phyloP scores from a whole-genome alignment of 2,113 vertebrate genomes.

The Vulpes lagopus region DNA sequence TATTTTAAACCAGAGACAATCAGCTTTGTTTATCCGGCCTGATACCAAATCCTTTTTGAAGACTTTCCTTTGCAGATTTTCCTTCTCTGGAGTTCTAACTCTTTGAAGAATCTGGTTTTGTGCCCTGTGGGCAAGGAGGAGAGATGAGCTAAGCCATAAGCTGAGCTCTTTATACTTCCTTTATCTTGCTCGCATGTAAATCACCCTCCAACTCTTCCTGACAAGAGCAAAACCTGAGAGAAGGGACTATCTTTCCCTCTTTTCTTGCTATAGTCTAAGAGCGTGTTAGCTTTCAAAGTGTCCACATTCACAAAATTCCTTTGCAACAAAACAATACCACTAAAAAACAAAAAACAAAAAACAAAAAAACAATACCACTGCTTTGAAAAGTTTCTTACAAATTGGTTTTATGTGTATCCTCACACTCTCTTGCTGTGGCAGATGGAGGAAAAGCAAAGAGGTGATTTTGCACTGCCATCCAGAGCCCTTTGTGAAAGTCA shows the following conservation, averaged over 20 bases:
- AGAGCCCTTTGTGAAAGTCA: not conserved
- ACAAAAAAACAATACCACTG: not conserved
- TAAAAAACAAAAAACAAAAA: not conserved
- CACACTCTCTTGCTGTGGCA: not conserved
- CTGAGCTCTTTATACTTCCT: not conserved
- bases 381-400: not conserved
- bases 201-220: not conserved
- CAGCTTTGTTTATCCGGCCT: not conserved
- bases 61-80: not conserved
- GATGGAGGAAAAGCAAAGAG: not conserved
- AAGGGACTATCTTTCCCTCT: not conserved
- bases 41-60: not conserved
- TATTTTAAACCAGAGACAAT: not conserved
- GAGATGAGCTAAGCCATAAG: not conserved
- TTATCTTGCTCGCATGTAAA: not conserved
- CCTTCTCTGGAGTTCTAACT: not conserved
- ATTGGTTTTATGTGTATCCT: not conserved
- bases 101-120: constrained; percentile 16
- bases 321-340: not conserved
- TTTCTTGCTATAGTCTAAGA: not conserved
- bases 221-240: not conserved
- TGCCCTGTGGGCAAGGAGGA: not conserved
- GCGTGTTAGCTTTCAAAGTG: not conserved
- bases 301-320: not conserved
- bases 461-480: not conserved